These are phyloP conservation scores for Apus apus DNA, from an alignment of 2,113 vertebrate genomes.

Conservation along the genomic window DNA sequence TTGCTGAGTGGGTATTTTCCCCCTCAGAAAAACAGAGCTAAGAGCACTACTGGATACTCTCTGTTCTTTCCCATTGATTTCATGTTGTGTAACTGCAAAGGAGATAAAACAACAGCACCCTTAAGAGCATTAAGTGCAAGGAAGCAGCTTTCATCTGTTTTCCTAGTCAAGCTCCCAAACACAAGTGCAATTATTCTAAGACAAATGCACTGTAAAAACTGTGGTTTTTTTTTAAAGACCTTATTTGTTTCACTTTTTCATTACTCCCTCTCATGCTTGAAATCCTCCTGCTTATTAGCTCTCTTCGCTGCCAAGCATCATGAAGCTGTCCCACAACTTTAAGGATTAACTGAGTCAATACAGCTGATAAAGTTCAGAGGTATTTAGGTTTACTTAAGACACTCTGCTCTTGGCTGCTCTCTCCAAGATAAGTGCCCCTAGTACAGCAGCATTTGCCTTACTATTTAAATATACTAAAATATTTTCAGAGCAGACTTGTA, in stretches of 20 bases:
- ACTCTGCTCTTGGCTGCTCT: not conserved
- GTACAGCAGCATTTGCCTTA: not conserved
- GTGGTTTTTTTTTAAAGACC: not conserved
- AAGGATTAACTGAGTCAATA: not conserved
- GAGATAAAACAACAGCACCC: constrained; percentile 45
- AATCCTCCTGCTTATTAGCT: not conserved
- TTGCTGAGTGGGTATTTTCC: not conserved
- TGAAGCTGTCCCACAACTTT: not conserved
- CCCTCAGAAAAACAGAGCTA: not conserved
- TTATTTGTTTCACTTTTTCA: not conserved
- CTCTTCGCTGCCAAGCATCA: not conserved
- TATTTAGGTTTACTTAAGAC: not conserved
- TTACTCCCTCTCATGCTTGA: not conserved
- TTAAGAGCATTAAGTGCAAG: constrained; percentile 60
- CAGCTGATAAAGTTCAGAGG: not conserved
- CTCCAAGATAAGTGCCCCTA: not conserved
- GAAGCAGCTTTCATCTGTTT: constrained; percentile 36
- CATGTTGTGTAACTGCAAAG: constrained; percentile 40
- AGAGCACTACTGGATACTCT: not conserved
- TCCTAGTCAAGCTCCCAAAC: constrained; percentile 3
- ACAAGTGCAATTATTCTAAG: not conserved
- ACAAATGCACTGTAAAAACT: not conserved
- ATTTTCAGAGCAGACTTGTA: not conserved
- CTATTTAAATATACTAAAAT: not conserved
- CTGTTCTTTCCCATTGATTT: constrained; percentile 46